phyloP scores from a whole-genome alignment of 2,888 invertebrate species.

The Ditylenchus weischeri region DNA sequence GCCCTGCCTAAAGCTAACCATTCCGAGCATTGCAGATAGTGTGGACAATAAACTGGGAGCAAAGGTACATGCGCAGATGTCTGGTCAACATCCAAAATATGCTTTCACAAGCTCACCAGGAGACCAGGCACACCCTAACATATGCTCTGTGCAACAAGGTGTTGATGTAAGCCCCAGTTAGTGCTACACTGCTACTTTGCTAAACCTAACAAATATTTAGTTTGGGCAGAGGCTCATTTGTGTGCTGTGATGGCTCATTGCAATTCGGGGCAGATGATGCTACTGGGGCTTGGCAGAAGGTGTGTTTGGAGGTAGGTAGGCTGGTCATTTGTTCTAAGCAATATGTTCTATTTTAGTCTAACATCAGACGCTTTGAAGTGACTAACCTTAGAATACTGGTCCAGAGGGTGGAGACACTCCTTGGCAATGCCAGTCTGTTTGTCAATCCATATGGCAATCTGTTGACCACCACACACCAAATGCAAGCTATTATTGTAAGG shows the following conservation, averaged over 20 bases:
- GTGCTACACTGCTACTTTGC: neutral
- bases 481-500: slow-evolving; percentile 34
- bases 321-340: neutral
- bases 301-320: slow-evolving; percentile 29
- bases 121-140: slow-evolving; percentile 34
- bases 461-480: slow-evolving; percentile 32
- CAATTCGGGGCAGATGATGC: slow-evolving; percentile 57
- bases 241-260: slow-evolving; percentile 54
- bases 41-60: slow-evolving; percentile 56
- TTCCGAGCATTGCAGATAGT: slow-evolving; percentile 43
- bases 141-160: slow-evolving; percentile 32
- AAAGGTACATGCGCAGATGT: slow-evolving; percentile 53
- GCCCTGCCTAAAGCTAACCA: no score
- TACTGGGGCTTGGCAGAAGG: slow-evolving; percentile 53
- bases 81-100: slow-evolving; percentile 45
- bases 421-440: slow-evolving; percentile 43
- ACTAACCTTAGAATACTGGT: slow-evolving; percentile 35
- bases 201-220: slow-evolving; percentile 26
- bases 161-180: slow-evolving; percentile 25
- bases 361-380: slow-evolving; percentile 44
- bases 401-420: slow-evolving; percentile 39
- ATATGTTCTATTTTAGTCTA: slow-evolving; percentile 8
- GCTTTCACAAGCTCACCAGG: slow-evolving; percentile 36
- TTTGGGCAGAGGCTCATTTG: slow-evolving; percentile 54
- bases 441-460: slow-evolving; percentile 29